Conservation (phyloP, 35 echinoderm and acorn worm genomes). For the Apostichopus japonicus region DNA sequence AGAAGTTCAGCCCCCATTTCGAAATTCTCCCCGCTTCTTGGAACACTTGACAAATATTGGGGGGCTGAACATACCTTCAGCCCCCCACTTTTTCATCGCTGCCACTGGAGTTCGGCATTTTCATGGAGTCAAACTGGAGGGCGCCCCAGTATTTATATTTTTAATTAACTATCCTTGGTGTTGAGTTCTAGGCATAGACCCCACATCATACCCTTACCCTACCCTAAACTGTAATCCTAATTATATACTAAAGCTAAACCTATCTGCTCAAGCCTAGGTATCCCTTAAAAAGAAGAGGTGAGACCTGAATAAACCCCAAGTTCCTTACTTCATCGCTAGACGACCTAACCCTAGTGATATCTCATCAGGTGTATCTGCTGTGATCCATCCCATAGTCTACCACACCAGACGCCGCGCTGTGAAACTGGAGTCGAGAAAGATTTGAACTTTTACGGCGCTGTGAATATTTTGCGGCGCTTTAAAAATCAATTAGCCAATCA, state of each 20-base stretch:
- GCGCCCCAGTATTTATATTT: neutral
- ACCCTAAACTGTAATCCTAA: neutral
- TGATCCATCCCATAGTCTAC: neutral
- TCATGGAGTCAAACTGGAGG: too few species aligned
- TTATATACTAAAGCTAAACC: neutral
- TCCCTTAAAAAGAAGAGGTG: neutral
- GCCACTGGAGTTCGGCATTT: too few species aligned
- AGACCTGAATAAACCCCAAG: neutral
- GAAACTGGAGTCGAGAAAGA: too few species aligned
- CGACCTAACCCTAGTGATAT: neutral
- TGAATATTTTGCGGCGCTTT: too few species aligned
- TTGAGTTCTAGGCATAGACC: neutral
- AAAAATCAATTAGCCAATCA: too few species aligned
- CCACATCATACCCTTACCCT: neutral
- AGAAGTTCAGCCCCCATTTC: too few species aligned
- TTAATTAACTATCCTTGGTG: neutral
- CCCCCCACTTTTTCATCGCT: too few species aligned
- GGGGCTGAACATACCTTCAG: too few species aligned
- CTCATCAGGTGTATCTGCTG: neutral
- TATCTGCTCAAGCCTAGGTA: neutral
- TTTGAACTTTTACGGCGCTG: too few species aligned
- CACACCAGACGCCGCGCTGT: too few species aligned
- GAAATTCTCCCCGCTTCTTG: too few species aligned
- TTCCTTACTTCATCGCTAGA: neutral
- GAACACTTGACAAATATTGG: too few species aligned